Base-by-base conservation (phyloP, 2,888 invertebrate species). In the Biston betularia region DNA sequence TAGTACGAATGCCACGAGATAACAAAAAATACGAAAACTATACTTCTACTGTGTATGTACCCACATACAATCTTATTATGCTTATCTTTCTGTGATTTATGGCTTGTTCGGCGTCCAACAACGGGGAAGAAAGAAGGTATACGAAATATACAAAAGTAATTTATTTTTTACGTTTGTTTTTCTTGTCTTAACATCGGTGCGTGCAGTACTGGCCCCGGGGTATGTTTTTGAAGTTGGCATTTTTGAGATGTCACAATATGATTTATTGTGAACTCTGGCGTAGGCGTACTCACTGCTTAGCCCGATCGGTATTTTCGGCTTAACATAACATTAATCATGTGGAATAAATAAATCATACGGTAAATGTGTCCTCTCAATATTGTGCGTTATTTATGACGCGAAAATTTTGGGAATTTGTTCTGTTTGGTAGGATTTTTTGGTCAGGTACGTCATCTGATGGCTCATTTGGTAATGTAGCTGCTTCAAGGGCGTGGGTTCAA, bases 61-160 rank as follows among this genome's bases (percentile, higher is more conserved):
- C 88, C 89, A 92, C 90, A 92, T 92, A 93, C 93, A 92, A 92
- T 92, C 92, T 92, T 91, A 92, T 92, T 93, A 93, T 93, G 93
- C 93, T 93, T 93, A 93, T 93, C 93, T 93, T 90, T 91, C 86
- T 89, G 90, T 93, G 93, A 93, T 93, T 93, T 93, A 93, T 90
- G 89, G 86, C 83, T 88, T 86, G 89, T 92, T 92, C 93, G 90
- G 90, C 89, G 90, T 90, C 90, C 92, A 89, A 88, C 92, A 90
- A 92, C 92, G 92, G 91, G 88, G 89, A 92, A 92, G 93, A 91
- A 91, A 91, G 91, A 88, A 92, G 90, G 90, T 89, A 92, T 90
- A 93, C 93, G 92, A 93, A 93, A 91, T 89, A 92, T 90, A 93
- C 93, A 92, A 93, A 93, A 91, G 93, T 93, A 89, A 93, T 93